These are phyloP conservation scores for Chydorus sphaericus DNA, from an alignment of 2,888 invertebrate species.

Conservation along the genomic window DNA sequence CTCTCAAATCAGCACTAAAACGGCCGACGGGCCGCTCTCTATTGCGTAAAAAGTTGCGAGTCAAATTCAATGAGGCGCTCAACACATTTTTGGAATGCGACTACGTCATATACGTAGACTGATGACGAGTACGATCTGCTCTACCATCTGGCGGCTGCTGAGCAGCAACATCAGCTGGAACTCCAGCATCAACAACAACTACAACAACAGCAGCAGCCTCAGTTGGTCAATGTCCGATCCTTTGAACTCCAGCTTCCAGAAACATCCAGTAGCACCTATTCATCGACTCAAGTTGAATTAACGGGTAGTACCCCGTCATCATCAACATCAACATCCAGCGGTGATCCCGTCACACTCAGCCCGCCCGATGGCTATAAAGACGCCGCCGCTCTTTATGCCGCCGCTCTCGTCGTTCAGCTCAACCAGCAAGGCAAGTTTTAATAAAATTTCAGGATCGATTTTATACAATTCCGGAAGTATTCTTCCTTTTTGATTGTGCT, in stretches of 20 bases:
- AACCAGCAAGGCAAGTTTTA: too few relatives aligned
- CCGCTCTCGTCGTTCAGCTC: neutral
- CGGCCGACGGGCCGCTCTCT: conserved; percentile 45
- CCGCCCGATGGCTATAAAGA: conserved; percentile 87
- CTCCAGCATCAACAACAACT: too few relatives aligned
- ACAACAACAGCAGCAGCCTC: too few relatives aligned
- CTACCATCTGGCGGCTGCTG: conserved; percentile 12
- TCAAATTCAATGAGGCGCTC: conserved; percentile 73
- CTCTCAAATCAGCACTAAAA: conserved; percentile 58
- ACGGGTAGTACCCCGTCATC: neutral
- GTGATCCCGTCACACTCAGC: conserved; percentile 69
- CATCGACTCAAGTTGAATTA: conserved; percentile 21
- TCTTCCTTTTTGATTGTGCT: neutral
- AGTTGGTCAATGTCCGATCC: conserved; percentile 18
- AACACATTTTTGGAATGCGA: conserved; percentile 86
- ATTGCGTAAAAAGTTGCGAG: conserved; percentile 51
- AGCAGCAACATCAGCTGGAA: too few relatives aligned
- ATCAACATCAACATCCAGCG: conserved; percentile 22
- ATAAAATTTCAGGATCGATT: too few relatives aligned
- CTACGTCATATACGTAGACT: conserved; percentile 74
- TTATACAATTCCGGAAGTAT: too few relatives aligned
- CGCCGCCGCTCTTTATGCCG: conserved; percentile 15
- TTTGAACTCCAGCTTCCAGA: conserved; percentile 19
- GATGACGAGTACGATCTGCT: conserved; percentile 59
- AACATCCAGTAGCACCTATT: conserved; percentile 38